Percentiles rank a stretch among this genome's conserved stretches.
These are phyloP conservation scores for Pogoniulus pusillus DNA, from an alignment of 2,797 vertebrate species.

Conservation along the genomic window DNA sequence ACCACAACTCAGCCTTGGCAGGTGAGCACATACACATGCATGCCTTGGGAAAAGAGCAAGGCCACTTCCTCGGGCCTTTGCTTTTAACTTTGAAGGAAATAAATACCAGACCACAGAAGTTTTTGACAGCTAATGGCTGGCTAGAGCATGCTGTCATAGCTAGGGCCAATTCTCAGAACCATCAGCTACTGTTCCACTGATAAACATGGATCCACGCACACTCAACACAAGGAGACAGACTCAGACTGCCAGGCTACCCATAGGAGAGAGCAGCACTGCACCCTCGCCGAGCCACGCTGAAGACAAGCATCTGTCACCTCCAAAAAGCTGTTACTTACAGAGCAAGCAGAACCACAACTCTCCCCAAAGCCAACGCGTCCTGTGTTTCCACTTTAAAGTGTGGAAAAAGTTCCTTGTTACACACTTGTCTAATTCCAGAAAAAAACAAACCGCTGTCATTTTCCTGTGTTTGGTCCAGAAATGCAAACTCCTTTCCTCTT, in stretches of 20 bases:
- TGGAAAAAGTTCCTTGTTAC: rapidly evolving
- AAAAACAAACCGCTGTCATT: background rate
- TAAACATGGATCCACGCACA: rapidly evolving
- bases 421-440: background rate
- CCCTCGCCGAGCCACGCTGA: background rate
- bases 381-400: background rate
- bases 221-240: background rate
- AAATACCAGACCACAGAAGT: background rate
- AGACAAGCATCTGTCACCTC: background rate
- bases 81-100: background rate
- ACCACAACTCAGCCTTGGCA: background rate
- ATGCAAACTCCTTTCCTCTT: background rate
- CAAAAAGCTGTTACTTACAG: background rate
- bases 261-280: background rate
- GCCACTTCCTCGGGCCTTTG: background rate
- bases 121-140: background rate
- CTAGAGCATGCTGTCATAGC: rapidly evolving
- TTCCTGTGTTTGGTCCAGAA: background rate
- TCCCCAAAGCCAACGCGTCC: background rate
- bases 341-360: background rate
- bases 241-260: rapidly evolving
- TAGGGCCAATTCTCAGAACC: background rate
- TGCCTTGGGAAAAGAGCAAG: background rate
- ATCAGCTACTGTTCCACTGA: background rate
- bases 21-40: background rate